These are phyloP conservation scores for cattle (Bos taurus) DNA, from an alignment of 2,113 vertebrate species.

Conservation along the genomic window DNA sequence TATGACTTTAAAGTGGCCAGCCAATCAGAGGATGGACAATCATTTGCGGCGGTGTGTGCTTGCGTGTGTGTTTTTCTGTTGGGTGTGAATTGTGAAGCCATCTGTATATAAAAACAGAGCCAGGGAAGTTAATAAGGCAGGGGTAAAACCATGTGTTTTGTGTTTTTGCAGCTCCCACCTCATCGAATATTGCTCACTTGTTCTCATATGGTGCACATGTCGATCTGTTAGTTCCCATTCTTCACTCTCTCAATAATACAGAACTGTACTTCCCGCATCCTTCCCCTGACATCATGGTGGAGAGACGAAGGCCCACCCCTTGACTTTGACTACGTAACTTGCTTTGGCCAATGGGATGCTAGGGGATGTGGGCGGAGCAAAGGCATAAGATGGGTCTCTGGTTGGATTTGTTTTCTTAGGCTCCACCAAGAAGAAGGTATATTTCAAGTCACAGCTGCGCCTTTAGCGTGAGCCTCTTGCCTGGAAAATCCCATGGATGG, in stretches of 20 bases:
- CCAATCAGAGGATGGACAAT: background rate
- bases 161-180: background rate
- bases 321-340: background rate
- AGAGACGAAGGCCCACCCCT: background rate
- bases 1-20: background rate
- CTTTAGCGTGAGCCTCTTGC: background rate
- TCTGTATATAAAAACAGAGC: background rate
- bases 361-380: background rate
- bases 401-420: background rate
- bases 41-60: background rate
- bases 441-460: too few relatives aligned
- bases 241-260: background rate
- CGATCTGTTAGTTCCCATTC: background rate
- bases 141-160: background rate
- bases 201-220: background rate
- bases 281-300: accelerated
- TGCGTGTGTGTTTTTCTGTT: background rate
- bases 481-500: too few relatives aligned
- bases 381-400: background rate
- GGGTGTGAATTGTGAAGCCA: background rate
- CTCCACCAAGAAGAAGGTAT: background rate
- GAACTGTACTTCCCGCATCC: background rate
- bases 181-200: background rate
- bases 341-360: background rate
- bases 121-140: background rate